These are phyloP conservation scores for Apocrypta bakeri DNA, from an alignment of 1,140 invertebrate genomes.

Conservation along the genomic window DNA sequence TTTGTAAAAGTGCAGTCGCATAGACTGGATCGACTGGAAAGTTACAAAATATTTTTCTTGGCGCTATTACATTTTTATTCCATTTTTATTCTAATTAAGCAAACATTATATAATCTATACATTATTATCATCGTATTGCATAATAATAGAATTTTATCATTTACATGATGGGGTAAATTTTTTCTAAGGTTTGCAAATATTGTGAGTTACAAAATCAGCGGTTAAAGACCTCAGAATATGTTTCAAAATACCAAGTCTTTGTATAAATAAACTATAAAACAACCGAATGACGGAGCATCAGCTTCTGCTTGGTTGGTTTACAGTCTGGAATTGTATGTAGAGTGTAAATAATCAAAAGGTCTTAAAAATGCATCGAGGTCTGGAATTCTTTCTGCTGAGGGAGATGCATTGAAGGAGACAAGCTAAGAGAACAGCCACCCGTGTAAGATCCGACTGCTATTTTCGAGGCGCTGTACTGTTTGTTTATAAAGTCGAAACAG, in stretches of 20 bases:
- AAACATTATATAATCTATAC: too few relatives aligned
- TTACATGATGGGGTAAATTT: too few relatives aligned
- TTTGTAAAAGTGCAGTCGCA: too few relatives aligned
- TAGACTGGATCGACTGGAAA: too few relatives aligned
- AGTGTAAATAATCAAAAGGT: slow-evolving; percentile 32
- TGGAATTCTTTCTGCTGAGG: background rate
- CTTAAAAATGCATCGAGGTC: background rate
- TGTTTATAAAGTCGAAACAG: slow-evolving; percentile 46
- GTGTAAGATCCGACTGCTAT: slow-evolving; percentile 10
- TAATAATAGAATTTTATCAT: too few relatives aligned
- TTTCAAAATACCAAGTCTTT: slow-evolving; percentile 28
- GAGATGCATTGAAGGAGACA: background rate
- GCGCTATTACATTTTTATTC: too few relatives aligned
- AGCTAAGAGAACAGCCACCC: background rate
- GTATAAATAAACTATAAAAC: slow-evolving; percentile 8
- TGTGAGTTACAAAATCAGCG: background rate
- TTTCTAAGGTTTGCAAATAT: too few relatives aligned
- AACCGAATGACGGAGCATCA: background rate
- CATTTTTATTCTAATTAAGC: too few relatives aligned
- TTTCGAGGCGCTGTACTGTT: slow-evolving; percentile 42
- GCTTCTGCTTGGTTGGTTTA: background rate
- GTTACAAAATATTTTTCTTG: too few relatives aligned
- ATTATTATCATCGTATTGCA: too few relatives aligned
- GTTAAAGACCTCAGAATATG: background rate
- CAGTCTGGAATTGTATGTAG: background rate